Base-by-base conservation (phyloP, 2,797 vertebrate genomes). In the Dipus sagitta region DNA sequence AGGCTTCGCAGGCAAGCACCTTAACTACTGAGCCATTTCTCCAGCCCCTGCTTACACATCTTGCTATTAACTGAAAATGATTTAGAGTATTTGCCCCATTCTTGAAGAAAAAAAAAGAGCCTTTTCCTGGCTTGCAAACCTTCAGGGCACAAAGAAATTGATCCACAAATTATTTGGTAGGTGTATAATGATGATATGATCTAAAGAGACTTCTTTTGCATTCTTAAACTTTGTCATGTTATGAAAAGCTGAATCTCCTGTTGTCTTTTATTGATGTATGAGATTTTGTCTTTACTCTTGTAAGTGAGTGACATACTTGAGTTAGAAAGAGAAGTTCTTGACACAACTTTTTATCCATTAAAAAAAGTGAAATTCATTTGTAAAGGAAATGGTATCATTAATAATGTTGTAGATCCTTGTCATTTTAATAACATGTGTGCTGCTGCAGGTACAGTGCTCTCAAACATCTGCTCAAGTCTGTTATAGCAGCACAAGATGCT, bases 351-450 rank as follows among this genome's bases (percentile, higher is more conserved):
- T n/a, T 94, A 97, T 96, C 79, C 93, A 88, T 95, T 98, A n/a
- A 90, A 94, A 68, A 52, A 67, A 93, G 93, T 94, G 87, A 87
- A 97, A 97, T 97, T 97, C 52, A 96, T 96, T 97, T 97, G 79
- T 96, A 52, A 90, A 96, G 92, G 85, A 97, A 96, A 94, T 95
- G 95, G 96, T 96, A 93, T 93, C 95, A 97, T 97, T 98, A 97
- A 97, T 98, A 96, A 96, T 3, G 32, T 95, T 85, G 80, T 91
- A 93, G 82, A 86, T 90, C 85, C 92, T 95, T 98, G 90, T 97
- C 94, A 92, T 96, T 96, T 97, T 97, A 97, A 92, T 96, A 94
- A 96, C 96, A 84, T 86, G 79, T 72, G 62, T 60, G 75, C 91
- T 97, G 86, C 94, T 95, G 58, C 93, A 92, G 89, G 93, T 93